Base-by-base conservation (phyloP, 2,797 vertebrate species). In the Enteromius trimaculatus region DNA sequence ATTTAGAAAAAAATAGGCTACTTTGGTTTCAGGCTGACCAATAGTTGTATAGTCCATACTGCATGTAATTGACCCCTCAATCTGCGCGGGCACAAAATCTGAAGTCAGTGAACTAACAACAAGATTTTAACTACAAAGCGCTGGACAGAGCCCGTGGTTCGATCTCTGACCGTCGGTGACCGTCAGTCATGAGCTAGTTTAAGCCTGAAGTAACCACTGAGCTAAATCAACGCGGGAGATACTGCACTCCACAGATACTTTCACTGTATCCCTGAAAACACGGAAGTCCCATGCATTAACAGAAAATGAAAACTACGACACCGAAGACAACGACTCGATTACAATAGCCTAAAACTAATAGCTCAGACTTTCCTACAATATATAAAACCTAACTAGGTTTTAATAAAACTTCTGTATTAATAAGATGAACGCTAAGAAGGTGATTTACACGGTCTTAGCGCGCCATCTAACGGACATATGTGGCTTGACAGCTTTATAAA, bases 201-300 rank as follows among this genome's bases (percentile, higher is more conserved):
- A 4, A 21, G 9, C 0, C 8, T n/a, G 17, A 89, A 82, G 88
- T 81, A 91, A 89, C 90, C 88, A 79, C 14, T 90, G 89, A 90
- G 89, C 89, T 90, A 90, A 83, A 62, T 87, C 86, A 82, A 64
- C 62, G 82, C 77, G 3, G 1, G 0, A 31, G 4, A 31, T 6
- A 16, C 1, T 1, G 2, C 0, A 0, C 11, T 26, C 0, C 51
- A 26, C 5, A 31, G 1, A 66, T 0, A 2, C 14, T 37, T 23
- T n/a, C 66, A 42, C 17, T 21, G 23, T 11, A 10, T n/a, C 9
- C 9, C 16, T 21, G 8, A 39, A 2, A 42, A 42, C 9, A 10
- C 44, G 31, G 81, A 75, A 55, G 60, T 13, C 71, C 13, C 9
- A 8, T 1, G 1, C 11, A 6, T 13, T 2, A 6, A 49, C 23